These are phyloP conservation scores for Saguinus midas DNA, from an alignment of 2,113 vertebrate species.

Conservation along the genomic window DNA sequence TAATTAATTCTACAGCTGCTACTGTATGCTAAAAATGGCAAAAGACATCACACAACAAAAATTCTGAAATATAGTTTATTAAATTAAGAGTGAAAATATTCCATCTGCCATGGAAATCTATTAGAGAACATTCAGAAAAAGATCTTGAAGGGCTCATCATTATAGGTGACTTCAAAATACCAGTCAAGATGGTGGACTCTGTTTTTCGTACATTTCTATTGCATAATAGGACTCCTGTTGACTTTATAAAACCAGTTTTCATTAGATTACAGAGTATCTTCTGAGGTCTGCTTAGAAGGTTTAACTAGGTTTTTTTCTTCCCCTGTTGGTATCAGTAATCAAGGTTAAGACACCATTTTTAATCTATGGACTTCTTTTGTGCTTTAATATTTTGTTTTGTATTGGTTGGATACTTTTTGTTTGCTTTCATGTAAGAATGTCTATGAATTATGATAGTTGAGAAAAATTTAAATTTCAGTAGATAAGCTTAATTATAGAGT, in stretches of 20 bases:
- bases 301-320: not conserved
- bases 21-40: constrained; percentile 5
- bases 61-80: constrained; percentile 18
- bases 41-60: constrained; percentile 33
- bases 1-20: constrained; percentile 51
- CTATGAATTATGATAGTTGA: not conserved
- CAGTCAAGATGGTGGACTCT: not conserved
- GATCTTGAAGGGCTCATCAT: not conserved
- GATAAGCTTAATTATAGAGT: not conserved
- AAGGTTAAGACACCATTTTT: not conserved
- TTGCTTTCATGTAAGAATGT: not conserved
- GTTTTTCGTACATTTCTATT: not conserved
- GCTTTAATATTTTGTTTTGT: not conserved
- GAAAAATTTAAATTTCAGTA: not conserved
- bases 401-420: not conserved
- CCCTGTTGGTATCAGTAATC: not conserved
- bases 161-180: not conserved
- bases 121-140: constrained; percentile 18
- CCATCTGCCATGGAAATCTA: constrained; percentile 25
- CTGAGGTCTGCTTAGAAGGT: not conserved
- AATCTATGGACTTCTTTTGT: not conserved
- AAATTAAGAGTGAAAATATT: constrained; percentile 36
- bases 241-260: not conserved
- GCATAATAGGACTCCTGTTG: not conserved
- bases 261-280: not conserved